A percentile compares a stretch with the other conserved stretches of the same genome.
phyloP scores from a whole-genome alignment of 2,888 invertebrate genomes.

The Callinectes sapidus region DNA sequence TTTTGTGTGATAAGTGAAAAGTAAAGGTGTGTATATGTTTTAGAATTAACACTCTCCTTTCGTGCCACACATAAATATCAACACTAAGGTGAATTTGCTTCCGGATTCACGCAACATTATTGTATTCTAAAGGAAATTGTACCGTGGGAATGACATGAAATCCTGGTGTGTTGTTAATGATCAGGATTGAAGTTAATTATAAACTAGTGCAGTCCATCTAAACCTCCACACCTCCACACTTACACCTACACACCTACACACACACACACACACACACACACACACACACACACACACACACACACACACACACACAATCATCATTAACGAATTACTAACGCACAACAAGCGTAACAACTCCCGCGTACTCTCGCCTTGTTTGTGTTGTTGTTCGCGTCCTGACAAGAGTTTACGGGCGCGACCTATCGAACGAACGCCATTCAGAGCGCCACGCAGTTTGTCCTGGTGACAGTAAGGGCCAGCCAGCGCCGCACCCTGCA shows the following conservation, averaged over 20 bases:
- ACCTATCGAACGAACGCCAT: background rate
- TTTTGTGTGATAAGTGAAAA: too few relatives aligned
- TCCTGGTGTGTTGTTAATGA: background rate
- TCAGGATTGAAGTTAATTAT: background rate
- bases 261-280: constrained; percentile 25
- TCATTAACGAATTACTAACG: background rate
- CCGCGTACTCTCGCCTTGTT: background rate
- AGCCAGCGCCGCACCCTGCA: background rate
- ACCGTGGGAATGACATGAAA: background rate
- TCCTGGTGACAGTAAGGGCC: background rate
- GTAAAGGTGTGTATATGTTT: too few relatives aligned
- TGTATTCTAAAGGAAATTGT: background rate
- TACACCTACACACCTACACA: background rate
- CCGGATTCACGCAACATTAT: too few relatives aligned
- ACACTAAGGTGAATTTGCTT: too few relatives aligned
- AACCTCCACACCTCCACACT: background rate
- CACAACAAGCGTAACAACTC: background rate
- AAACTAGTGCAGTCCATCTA: background rate
- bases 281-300: constrained; percentile 25
- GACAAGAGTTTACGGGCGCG: background rate
- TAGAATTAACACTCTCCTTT: too few relatives aligned
- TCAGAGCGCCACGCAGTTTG: background rate
- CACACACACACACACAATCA: constrained; percentile 16
- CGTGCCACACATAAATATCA: too few relatives aligned
- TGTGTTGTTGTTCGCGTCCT: background rate